phyloP scores from a whole-genome alignment of 1,140 invertebrate species.

The Pinna nobilis region DNA sequence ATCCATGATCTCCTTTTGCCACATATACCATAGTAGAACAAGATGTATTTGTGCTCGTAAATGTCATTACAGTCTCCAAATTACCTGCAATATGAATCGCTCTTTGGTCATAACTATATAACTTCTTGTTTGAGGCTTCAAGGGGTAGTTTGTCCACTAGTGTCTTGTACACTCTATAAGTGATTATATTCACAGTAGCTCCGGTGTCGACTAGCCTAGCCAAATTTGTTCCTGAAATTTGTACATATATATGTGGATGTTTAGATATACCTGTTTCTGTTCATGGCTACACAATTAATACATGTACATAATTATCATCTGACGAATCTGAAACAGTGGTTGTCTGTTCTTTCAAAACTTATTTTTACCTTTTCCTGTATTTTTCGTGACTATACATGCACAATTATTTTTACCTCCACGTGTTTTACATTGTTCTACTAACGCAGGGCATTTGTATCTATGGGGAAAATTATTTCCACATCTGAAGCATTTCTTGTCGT shows the following conservation, averaged over 20 bases:
- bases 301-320: not conserved
- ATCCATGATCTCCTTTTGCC: conserved; percentile 6
- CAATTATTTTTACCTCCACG: no score
- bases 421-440: no score
- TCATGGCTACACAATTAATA: not conserved
- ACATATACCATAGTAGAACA: not conserved
- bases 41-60: not conserved
- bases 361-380: conserved; percentile 5
- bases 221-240: not conserved
- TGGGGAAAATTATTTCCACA: not conserved
- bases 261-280: conserved; percentile 1
- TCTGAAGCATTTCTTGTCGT: no score
- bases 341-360: conserved; percentile 8
- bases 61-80: not conserved
- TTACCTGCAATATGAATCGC: not conserved
- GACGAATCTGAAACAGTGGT: not conserved
- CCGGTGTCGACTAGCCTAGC: conserved; percentile 9
- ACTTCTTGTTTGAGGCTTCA: conserved; percentile 15
- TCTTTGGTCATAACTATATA: not conserved
- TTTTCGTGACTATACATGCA: no score
- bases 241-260: not conserved
- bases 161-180: not conserved
- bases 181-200: not conserved
- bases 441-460: conserved; percentile 1
- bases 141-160: not conserved